Percentiles rank a stretch among this genome's conserved stretches.
Evolutionary conservation across 2,113 vertebrate species (phyloP).

Genomic region (Misgurnus anguillicaudatus): DNA sequence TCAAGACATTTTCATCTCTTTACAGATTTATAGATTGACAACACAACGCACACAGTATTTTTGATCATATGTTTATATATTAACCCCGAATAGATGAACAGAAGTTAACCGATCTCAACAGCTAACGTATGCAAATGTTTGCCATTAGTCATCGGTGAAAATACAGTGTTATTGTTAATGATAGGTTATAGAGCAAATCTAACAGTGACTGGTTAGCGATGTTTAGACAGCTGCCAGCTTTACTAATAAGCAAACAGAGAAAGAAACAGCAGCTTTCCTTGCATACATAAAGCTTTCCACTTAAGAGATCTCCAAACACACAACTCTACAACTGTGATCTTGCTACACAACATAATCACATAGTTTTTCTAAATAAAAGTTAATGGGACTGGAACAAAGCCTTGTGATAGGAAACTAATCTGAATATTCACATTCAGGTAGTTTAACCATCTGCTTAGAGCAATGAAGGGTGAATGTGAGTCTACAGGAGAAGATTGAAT

Average conservation of each 20-base stretch:
- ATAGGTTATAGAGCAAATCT: background rate
- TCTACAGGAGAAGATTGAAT: slow-evolving; percentile 24
- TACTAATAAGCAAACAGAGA: background rate
- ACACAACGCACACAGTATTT: too few relatives aligned
- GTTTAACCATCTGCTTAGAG: slow-evolving; percentile 23
- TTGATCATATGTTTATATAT: too few relatives aligned
- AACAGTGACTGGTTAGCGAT: background rate
- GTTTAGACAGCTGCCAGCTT: background rate
- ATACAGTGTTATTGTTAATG: background rate
- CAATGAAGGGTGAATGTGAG: background rate
- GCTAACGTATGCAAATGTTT: too few relatives aligned
- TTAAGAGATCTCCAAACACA: slow-evolving; percentile 18
- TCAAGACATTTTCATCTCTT: too few relatives aligned
- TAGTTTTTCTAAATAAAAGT: too few relatives aligned
- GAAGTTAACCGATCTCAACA: too few relatives aligned
- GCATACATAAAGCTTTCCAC: background rate
- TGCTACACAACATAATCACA: background rate
- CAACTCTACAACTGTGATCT: background rate
- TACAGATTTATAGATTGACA: too few relatives aligned
- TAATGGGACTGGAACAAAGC: too few relatives aligned
- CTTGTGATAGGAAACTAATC: background rate
- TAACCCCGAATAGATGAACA: too few relatives aligned
- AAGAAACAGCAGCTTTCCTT: background rate
- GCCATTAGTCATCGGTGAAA: background rate
- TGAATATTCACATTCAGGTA: slow-evolving; percentile 45